Base-by-base conservation (phyloP, 2,888 invertebrate genomes). In the Sesia bembeciformis region DNA sequence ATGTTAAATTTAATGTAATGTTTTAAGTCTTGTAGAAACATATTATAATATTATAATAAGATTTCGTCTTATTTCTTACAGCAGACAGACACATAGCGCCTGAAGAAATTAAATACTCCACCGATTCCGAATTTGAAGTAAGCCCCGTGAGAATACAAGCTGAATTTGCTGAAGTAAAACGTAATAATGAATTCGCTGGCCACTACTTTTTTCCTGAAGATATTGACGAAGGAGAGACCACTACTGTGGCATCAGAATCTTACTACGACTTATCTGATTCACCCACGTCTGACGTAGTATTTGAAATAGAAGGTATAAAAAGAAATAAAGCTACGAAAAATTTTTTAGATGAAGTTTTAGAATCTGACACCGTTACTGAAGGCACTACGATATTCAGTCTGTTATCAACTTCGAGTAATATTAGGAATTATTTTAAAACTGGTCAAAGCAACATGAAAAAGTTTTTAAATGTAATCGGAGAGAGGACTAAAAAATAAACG, bases 201-300 rank as follows among this genome's bases (percentile, higher is more conserved):
- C 86, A 88, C 65, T 87, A 81, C 55, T 89, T 89, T 64, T 87
- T 88, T 56, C 88, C 88, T 52, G 87, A 87, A 72, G 85, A 85
- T 52, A 53, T 49, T 23, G 68, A 60, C 5, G 63, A 68, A n/a
- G 70, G 65, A 42, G 40, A 40, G 3, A 40, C 54, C 42, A 70
- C 57, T 39, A 66, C 59, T 40, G 80, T 79, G 63, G 66, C 66
- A 3, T 77, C 76, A 51, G 84, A 86, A 55, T 55, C 64, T 5
- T 82, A 85, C 62, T 81, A 85, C 49, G 85, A 87, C 56, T 62
- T 61, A 39, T 60, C 77, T 5, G 73, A 70, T 57, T 58, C 75
- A 41, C 69, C 76, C 7, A 59, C 77, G 49, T 73, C 83, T 51
- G 87, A 86, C 57, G 68, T 84, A 8, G 71, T 78, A 53, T 63